These are phyloP conservation scores for Apeltes quadracus DNA, from an alignment of 2,113 vertebrate species.

Conservation along the genomic window DNA sequence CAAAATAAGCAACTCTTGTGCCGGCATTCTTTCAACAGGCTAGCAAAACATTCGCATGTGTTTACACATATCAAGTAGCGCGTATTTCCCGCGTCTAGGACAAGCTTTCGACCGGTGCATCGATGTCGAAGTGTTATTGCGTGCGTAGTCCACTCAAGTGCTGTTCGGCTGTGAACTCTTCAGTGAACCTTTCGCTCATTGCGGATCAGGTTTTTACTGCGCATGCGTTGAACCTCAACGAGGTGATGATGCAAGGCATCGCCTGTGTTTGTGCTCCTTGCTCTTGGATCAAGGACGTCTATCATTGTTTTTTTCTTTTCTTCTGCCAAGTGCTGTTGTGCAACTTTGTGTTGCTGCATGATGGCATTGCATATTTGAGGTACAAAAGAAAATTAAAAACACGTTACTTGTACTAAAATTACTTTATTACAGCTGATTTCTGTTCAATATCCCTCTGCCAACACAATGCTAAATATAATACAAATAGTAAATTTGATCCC, in stretches of 20 bases:
- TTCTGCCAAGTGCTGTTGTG: neutral
- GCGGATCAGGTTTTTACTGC: neutral
- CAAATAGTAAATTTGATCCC: constrained; percentile 98
- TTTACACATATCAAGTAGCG: constrained; percentile 53
- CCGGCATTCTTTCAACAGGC: constrained; percentile 45
- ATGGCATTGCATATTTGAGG: neutral
- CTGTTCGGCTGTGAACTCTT: neutral
- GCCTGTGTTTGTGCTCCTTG: neutral
- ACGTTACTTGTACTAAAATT: constrained; percentile 92
- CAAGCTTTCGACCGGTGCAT: neutral
- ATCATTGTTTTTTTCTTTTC: neutral
- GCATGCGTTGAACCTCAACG: neutral
- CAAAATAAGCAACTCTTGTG: constrained; percentile 3
- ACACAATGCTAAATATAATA: constrained; percentile 99
- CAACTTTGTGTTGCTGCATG: too few species aligned
- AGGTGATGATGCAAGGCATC: neutral
- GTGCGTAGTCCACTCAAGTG: neutral
- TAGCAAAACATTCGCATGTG: constrained; percentile 30
- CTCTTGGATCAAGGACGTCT: neutral
- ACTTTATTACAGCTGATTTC: constrained; percentile 99
- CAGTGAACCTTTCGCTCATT: neutral
- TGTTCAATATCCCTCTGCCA: constrained; percentile 94
- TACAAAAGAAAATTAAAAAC: constrained; percentile 14
- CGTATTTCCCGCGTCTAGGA: constrained; percentile 42
- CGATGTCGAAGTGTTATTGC: neutral